These are phyloP conservation scores for Drosophila pseudotakahashii DNA, from an alignment of 2,888 invertebrate genomes.

Conservation along the genomic window DNA sequence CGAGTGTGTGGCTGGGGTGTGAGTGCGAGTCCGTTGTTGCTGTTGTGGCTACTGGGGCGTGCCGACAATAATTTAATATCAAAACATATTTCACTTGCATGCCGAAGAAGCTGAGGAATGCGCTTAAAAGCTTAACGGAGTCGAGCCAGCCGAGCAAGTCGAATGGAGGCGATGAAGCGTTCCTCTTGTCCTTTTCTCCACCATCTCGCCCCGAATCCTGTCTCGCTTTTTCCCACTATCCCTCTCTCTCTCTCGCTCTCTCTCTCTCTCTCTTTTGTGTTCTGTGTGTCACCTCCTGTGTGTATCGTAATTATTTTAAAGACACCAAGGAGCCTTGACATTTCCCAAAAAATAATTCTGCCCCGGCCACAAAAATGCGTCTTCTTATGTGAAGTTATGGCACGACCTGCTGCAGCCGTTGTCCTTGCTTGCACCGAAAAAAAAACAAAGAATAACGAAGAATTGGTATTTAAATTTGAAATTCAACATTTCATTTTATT, in stretches of 20 bases:
- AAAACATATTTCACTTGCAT: slow-evolving; percentile 78
- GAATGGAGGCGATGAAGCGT: slow-evolving; percentile 43
- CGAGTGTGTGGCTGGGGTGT: slow-evolving; percentile 5
- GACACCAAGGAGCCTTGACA: slow-evolving; percentile 60
- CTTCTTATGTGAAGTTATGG: slow-evolving; percentile 46
- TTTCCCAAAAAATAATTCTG: slow-evolving; percentile 47
- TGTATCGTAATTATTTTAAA: slow-evolving; percentile 63
- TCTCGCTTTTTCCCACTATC: neutral
- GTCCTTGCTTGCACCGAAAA: neutral
- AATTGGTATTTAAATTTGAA: no score
- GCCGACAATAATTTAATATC: slow-evolving; percentile 76
- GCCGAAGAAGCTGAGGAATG: slow-evolving; percentile 72
- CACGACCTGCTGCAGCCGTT: slow-evolving; percentile 22
- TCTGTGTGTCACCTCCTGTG: slow-evolving; percentile 2
- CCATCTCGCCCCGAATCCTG: neutral
- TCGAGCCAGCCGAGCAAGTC: slow-evolving; percentile 44
- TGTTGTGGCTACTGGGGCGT: slow-evolving; percentile 47
- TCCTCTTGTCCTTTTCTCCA: slow-evolving; percentile 15
- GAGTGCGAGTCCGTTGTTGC: slow-evolving; percentile 17
- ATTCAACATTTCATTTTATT: no score
- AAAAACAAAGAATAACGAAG: no score
- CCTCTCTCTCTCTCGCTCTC: neutral
- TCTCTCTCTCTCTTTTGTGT: neutral
- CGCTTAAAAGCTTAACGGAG: slow-evolving; percentile 48
- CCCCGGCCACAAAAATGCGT: slow-evolving; percentile 41